A percentile compares a stretch with the other conserved stretches of the same genome.
phyloP scores from a whole-genome alignment of 2,888 invertebrate species.

The Allacma fusca region DNA sequence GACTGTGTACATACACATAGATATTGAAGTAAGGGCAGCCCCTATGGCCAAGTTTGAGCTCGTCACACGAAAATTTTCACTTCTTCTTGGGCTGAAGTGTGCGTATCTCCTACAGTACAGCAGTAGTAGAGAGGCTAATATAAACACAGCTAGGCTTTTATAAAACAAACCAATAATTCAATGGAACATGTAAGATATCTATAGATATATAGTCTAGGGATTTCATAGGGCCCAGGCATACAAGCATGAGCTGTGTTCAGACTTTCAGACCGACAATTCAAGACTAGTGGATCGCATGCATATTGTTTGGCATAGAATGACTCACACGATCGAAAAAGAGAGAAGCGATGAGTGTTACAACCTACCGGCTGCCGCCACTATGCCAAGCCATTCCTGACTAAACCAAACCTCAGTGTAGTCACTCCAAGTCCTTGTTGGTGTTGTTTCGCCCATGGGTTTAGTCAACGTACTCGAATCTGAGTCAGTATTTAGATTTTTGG shows the following conservation, averaged over 20 bases:
- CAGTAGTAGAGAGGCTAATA: background rate
- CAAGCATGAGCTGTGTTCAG: background rate
- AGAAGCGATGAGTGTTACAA: background rate
- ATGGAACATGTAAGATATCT: conserved; percentile 2
- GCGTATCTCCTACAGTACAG: too few relatives aligned
- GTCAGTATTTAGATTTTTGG: conserved; percentile 16
- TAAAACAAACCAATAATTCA: background rate
- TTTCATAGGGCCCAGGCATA: background rate
- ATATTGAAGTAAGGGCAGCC: too few relatives aligned
- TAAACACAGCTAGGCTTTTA: background rate
- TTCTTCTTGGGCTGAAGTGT: too few relatives aligned
- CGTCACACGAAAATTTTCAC: too few relatives aligned
- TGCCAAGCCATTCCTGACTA: background rate
- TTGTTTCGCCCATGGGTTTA: background rate
- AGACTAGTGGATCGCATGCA: background rate
- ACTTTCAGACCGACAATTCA: background rate
- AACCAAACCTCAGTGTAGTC: background rate
- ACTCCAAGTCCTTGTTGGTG: background rate
- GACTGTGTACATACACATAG: too few relatives aligned
- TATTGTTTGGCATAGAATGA: background rate
- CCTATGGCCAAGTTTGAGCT: too few relatives aligned
- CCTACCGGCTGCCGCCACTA: conserved; percentile 16
- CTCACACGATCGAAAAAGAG: background rate
- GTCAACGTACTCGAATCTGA: background rate
- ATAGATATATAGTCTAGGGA: too few relatives aligned